phyloP scores from a whole-genome alignment of 2,113 vertebrate species.

The Prietella phreatophila region DNA sequence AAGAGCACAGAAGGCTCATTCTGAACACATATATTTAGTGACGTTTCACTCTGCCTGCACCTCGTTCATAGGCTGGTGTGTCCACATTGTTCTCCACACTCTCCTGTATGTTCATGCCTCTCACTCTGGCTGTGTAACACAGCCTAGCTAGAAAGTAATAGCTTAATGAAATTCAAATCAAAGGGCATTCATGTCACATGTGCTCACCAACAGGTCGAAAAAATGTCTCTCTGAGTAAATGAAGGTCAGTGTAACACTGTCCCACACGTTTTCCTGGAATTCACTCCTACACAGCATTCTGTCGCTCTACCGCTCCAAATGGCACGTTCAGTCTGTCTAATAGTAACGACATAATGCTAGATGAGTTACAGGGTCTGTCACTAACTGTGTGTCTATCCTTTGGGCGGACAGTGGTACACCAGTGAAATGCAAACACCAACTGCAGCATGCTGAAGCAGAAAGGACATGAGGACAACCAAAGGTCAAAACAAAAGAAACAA shows the following conservation, averaged over 20 bases:
- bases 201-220: slow-evolving; percentile 37
- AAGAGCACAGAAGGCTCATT: not conserved
- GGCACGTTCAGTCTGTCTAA: slow-evolving; percentile 11
- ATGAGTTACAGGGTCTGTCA: slow-evolving; percentile 30
- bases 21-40: slow-evolving; percentile 22
- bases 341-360: slow-evolving; percentile 29
- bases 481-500: slow-evolving; percentile 39
- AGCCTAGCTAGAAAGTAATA: slow-evolving; percentile 34
- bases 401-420: slow-evolving; percentile 13
- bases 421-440: slow-evolving; percentile 6
- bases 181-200: slow-evolving; percentile 47
- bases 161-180: slow-evolving; percentile 47
- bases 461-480: slow-evolving; percentile 31
- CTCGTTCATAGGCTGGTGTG: not conserved
- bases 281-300: not conserved
- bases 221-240: not conserved
- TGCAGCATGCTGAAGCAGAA: slow-evolving; percentile 14
- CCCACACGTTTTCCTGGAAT: not conserved
- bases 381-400: slow-evolving; percentile 17
- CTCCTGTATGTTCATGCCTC: not conserved
- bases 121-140: slow-evolving; percentile 15
- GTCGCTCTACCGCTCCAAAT: not conserved
- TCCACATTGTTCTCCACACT: not conserved
- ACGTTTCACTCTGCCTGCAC: slow-evolving; percentile 12
- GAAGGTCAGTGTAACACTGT: not conserved